phyloP scores from a whole-genome alignment of 1,140 invertebrate genomes.

The Aphelinus certus region DNA sequence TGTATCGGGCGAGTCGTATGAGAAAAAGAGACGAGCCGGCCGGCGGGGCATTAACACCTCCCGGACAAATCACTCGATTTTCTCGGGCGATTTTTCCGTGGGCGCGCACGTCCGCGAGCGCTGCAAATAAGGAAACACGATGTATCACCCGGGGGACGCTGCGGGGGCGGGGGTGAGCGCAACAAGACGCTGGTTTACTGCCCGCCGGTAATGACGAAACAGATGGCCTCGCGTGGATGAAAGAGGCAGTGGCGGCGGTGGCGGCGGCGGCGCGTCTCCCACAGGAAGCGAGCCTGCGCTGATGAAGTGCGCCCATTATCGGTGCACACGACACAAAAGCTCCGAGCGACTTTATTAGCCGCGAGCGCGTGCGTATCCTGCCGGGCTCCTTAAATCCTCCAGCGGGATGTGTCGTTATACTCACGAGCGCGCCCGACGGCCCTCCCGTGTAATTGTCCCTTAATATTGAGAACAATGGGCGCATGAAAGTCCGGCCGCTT shows the following conservation, averaged over 20 bases:
- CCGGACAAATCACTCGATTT: slow-evolving; percentile 67
- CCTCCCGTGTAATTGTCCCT: slow-evolving; percentile 46
- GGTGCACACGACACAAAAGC: slow-evolving; percentile 59
- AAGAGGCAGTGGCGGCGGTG: slow-evolving; percentile 30
- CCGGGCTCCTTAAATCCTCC: slow-evolving; percentile 52
- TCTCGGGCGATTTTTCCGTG: slow-evolving; percentile 63
- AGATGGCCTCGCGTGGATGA: slow-evolving; percentile 57
- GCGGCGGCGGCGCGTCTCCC: slow-evolving; percentile 43
- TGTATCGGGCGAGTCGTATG: neutral
- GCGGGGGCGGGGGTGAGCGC: slow-evolving; percentile 32
- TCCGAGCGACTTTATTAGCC: slow-evolving; percentile 62
- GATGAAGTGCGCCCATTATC: slow-evolving; percentile 65
- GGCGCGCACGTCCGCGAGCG: slow-evolving; percentile 55
- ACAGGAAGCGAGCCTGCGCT: slow-evolving; percentile 53
- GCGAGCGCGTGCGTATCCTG: slow-evolving; percentile 40
- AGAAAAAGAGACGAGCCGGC: neutral
- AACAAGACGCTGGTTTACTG: slow-evolving; percentile 60
- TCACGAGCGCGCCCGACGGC: slow-evolving; percentile 32
- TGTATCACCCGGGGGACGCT: slow-evolving; percentile 65
- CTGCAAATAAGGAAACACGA: slow-evolving; percentile 66
- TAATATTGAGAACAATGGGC: slow-evolving; percentile 49
- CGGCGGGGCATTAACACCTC: slow-evolving; percentile 61
- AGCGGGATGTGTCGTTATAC: slow-evolving; percentile 43
- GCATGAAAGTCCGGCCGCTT: neutral
- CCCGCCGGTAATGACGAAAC: slow-evolving; percentile 65